phyloP scores from a whole-genome alignment of 30 jellyfish, hydroid and myxozoan genomes.

The Mastigias papua region DNA sequence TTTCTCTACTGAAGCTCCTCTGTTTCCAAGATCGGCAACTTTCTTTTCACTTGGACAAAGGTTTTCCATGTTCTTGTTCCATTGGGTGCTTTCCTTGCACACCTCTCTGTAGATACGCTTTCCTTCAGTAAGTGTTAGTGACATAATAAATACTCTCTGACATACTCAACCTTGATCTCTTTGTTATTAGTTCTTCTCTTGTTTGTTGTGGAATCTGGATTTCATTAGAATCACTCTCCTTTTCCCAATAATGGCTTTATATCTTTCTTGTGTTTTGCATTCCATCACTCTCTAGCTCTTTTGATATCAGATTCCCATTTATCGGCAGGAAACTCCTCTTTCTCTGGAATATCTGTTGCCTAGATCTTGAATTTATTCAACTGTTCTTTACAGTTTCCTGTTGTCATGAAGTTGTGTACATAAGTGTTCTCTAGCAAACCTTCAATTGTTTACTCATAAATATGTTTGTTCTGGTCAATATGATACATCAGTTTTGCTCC shows the following conservation, averaged over 20 bases:
- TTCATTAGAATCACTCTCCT: conserved; percentile 21
- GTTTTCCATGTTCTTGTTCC: conserved; percentile 61
- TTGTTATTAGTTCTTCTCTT: neutral
- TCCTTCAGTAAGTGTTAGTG: conserved; percentile 50
- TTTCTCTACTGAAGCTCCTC: conserved; percentile 62
- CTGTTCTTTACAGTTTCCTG: conserved; percentile 4
- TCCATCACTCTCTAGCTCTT: conserved; percentile 53
- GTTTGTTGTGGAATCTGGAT: conserved; percentile 13
- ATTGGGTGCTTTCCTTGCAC: conserved; percentile 27
- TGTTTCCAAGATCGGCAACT: conserved; percentile 60
- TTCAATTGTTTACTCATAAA: conserved; percentile 4
- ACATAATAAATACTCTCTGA: conserved; percentile 30
- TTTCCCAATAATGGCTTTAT: neutral
- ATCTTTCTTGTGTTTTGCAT: conserved; percentile 6
- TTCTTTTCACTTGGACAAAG: conserved; percentile 32
- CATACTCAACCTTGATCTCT: conserved; percentile 16
- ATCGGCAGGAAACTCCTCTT: conserved; percentile 41
- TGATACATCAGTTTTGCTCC: conserved; percentile 48
- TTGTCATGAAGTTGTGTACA: conserved; percentile 49
- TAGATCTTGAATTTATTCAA: conserved; percentile 25
- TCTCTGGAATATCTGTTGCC: conserved; percentile 20
- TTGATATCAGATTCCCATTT: conserved; percentile 59
- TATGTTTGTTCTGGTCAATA: conserved; percentile 34
- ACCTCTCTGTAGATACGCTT: conserved; percentile 42
- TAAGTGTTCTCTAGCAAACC: conserved; percentile 43